These are phyloP conservation scores for Chelon labrosus DNA, from an alignment of 2,797 vertebrate species.

Conservation along the genomic window DNA sequence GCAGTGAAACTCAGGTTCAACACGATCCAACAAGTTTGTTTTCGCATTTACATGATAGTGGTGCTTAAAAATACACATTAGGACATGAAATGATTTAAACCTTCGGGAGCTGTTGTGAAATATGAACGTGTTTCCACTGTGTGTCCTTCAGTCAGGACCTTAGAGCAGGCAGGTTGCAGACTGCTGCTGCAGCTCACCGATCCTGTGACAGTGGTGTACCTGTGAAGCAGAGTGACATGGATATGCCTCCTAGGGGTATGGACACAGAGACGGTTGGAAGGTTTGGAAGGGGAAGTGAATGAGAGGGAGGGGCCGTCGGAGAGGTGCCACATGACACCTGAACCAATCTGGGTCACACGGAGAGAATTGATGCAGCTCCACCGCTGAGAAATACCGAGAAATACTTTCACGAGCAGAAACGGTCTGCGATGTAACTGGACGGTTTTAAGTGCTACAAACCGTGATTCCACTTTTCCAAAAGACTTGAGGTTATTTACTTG, in stretches of 20 bases:
- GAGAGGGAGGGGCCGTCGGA: slow-evolving; percentile 15
- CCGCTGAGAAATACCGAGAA: slow-evolving; percentile 14
- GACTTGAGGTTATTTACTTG: too few species aligned
- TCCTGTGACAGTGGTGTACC: slow-evolving; percentile 60
- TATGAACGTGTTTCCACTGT: neutral
- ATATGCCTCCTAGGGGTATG: slow-evolving; percentile 69
- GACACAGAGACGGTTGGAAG: slow-evolving; percentile 13
- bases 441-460: too few species aligned
- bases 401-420: slow-evolving; percentile 13
- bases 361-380: slow-evolving; percentile 33
- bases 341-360: slow-evolving; percentile 61
- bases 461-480: neutral
- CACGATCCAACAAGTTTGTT: neutral
- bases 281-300: slow-evolving; percentile 7
- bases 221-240: slow-evolving; percentile 71
- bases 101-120: neutral
- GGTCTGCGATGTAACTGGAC: neutral
- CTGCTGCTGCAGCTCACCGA: slow-evolving; percentile 28
- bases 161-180: neutral
- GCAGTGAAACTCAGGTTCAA: slow-evolving; percentile 24
- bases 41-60: neutral
- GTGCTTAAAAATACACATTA: neutral
- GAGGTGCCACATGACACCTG: slow-evolving; percentile 68
- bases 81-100: neutral
- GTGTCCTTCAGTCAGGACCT: neutral